phyloP scores from a whole-genome alignment of 2,797 vertebrate species.

The Periophthalmus magnuspinnatus region DNA sequence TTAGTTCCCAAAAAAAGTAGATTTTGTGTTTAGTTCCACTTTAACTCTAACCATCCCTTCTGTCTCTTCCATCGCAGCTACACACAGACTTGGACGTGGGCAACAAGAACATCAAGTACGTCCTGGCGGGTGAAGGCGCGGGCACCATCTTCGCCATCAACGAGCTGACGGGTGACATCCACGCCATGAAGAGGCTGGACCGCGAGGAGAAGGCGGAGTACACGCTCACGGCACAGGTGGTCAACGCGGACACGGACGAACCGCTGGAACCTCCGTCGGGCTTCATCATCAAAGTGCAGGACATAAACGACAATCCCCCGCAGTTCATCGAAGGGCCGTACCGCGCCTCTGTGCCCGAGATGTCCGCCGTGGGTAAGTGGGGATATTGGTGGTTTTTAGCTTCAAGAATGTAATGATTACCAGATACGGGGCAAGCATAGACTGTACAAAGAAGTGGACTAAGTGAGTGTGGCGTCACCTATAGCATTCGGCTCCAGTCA shows the following conservation, averaged over 20 bases:
- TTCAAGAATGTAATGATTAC: no score
- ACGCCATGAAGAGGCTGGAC: slow-evolving; percentile 98
- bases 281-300: slow-evolving; percentile 99
- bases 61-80: slow-evolving; percentile 76
- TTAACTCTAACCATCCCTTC: slow-evolving; percentile 1
- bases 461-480: no score
- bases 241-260: slow-evolving; percentile 88
- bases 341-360: slow-evolving; percentile 91
- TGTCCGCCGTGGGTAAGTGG: slow-evolving; percentile 93
- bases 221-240: slow-evolving; percentile 92
- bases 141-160: slow-evolving; percentile 99
- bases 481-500: no score
- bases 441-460: no score
- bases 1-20: no score
- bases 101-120: slow-evolving; percentile 91
- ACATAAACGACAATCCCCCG: slow-evolving; percentile 97
- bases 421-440: no score
- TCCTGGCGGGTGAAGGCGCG: slow-evolving; percentile 93
- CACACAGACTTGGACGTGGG: slow-evolving; percentile 95
- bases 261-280: slow-evolving; percentile 94
- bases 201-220: slow-evolving; percentile 97
- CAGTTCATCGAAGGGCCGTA: slow-evolving; percentile 94
- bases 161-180: slow-evolving; percentile 94
- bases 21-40: no score
- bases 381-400: neutral